Base-by-base conservation (phyloP, 2,113 vertebrate genomes). In the Hemichromis elongatus region DNA sequence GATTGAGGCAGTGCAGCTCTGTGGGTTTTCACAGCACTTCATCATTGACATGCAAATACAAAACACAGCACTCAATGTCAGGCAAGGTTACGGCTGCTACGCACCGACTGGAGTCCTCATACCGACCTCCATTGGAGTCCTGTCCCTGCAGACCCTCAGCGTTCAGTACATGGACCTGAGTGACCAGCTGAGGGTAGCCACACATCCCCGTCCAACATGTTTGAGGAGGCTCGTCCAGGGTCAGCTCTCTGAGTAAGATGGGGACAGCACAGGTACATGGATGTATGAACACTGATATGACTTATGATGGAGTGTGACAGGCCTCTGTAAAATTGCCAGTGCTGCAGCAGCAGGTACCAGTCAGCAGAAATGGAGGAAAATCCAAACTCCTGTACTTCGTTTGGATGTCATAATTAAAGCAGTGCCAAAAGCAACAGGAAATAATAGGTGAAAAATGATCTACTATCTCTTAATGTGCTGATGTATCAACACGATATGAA, bases 161-260 rank as follows among this genome's bases (percentile, higher is more conserved):
- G 0, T 94, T 94, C n/a, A 98, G 86, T 77, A 99, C 97, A 6
- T 99, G 97, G 83, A 99, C 97, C 93, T 99, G 98, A 55, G 98
- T 97, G 86, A 99, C 98, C 89, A 97, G 94, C 92, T 97, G 96
- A 0, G 99, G 99, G 91, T 98, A 98, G 30, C 99, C 99, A 63
- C 97, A 99, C 88, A 99, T 95, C 26, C 98, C 97, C 9, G 96
- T 98, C 99, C 99, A 99, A 83, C 99, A 99, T 1, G 97, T 98
- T 79, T 94, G 97, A 9, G 96, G 96, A 2, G 99, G 99, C 81
- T 98, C 97, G 3, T 99, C 98, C 90, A 98, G 77, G 0, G 83
- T 93, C 93, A 99, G 95, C 92, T 99, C 98, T 93, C 99, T 99
- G 93, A 16, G 24, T n/a, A 57, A n/a, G 6, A 66, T 10, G 57